Evolutionary conservation across 2,113 vertebrate species (phyloP).

Genomic region (Nicator chloris): DNA sequence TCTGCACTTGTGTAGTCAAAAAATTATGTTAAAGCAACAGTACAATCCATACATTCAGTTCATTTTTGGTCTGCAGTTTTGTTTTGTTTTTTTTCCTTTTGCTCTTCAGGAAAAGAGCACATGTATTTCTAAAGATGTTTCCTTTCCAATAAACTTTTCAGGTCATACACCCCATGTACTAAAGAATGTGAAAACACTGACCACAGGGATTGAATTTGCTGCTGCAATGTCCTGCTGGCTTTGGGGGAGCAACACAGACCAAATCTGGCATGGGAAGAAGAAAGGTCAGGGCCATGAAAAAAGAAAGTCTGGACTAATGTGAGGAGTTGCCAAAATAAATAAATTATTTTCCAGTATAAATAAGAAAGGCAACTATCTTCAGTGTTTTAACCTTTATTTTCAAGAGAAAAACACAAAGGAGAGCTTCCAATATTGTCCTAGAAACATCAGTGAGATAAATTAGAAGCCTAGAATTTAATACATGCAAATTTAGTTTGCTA

Average conservation of each 20-base stretch:
- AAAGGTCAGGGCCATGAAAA: background rate
- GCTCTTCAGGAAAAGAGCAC: background rate
- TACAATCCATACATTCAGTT: background rate
- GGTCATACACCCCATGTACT: background rate
- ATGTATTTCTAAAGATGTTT: background rate
- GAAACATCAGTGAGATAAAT: background rate
- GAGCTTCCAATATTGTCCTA: background rate
- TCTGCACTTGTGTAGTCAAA: background rate
- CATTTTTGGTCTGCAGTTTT: background rate
- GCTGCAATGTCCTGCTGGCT: background rate
- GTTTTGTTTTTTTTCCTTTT: background rate
- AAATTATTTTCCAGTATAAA: background rate
- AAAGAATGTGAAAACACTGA: background rate
- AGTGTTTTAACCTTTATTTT: background rate
- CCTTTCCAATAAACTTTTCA: background rate
- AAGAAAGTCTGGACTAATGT: background rate
- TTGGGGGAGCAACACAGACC: background rate
- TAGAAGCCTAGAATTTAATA: background rate
- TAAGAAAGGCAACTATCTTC: background rate
- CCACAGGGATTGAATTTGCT: background rate
- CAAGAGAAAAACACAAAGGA: background rate
- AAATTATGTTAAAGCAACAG: background rate
- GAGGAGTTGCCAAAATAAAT: background rate
- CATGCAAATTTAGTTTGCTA: background rate
- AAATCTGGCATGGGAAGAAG: background rate